These are phyloP conservation scores for Mormoops blainvillei DNA, from an alignment of 2,113 vertebrate genomes.

Conservation along the genomic window DNA sequence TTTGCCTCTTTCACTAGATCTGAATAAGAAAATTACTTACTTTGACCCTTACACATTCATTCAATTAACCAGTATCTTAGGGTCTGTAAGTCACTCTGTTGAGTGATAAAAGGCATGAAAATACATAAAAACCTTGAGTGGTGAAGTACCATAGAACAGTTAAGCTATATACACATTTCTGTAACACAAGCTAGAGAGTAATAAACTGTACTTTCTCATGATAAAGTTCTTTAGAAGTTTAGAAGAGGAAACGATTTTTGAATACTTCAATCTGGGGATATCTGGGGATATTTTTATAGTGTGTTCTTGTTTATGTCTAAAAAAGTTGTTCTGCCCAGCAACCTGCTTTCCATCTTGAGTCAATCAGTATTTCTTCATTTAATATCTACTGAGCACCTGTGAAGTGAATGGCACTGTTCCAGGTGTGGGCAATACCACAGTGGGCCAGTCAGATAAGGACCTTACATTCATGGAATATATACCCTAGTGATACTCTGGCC, in stretches of 20 bases:
- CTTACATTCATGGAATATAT: not conserved
- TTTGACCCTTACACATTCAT: not conserved
- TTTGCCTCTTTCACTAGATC: not conserved
- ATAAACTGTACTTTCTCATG: not conserved
- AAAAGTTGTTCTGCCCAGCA: not conserved
- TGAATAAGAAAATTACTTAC: not conserved
- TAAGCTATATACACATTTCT: not conserved
- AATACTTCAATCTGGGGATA: not conserved
- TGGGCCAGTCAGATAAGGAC: not conserved
- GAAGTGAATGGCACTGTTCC: not conserved
- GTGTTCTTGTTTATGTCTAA: not conserved
- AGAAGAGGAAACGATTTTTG: not conserved
- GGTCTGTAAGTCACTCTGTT: not conserved
- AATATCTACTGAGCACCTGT: not conserved
- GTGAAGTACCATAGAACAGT: not conserved
- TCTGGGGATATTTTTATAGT: not conserved
- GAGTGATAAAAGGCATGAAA: not conserved
- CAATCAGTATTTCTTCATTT: not conserved
- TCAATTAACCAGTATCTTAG: not conserved
- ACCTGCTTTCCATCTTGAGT: not conserved
- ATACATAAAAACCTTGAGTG: not conserved
- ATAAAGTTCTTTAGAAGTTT: not conserved
- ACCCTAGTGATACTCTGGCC: too few relatives aligned
- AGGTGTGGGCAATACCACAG: not conserved
- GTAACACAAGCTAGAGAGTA: not conserved